These are phyloP conservation scores for Papilio demoleus DNA, from an alignment of 2,888 invertebrate species.

Conservation along the genomic window DNA sequence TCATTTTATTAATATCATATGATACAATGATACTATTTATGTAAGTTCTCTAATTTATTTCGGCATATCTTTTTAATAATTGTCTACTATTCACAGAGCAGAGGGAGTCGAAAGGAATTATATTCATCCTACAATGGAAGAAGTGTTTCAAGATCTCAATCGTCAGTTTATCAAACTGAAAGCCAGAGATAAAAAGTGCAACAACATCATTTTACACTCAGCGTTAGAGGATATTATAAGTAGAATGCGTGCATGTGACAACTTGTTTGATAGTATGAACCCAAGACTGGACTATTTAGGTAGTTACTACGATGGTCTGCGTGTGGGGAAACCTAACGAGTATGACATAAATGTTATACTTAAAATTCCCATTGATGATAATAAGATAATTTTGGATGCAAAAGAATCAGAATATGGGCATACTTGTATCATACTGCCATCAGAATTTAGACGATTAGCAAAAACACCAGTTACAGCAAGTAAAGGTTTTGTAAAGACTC, in stretches of 20 bases:
- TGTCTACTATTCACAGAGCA: not conserved
- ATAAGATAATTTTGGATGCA: conserved; percentile 57
- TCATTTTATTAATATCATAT: not conserved
- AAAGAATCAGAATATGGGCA: conserved; percentile 52
- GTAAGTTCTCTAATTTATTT: too few relatives aligned
- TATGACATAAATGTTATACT: conserved; percentile 66
- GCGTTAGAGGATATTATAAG: conserved; percentile 57
- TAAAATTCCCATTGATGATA: conserved; percentile 59
- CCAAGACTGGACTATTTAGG: conserved; percentile 65
- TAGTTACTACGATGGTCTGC: conserved; percentile 65
- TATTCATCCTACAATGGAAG: conserved; percentile 52
- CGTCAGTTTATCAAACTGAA: conserved; percentile 57
- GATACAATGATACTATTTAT: not conserved
- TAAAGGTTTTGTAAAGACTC: conserved; percentile 60
- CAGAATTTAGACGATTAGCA: conserved; percentile 63
- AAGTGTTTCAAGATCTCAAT: conserved; percentile 57
- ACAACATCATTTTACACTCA: conserved; percentile 57
- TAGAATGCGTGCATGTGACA: conserved; percentile 56
- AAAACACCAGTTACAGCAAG: conserved; percentile 52
- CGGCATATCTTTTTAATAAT: too few relatives aligned
- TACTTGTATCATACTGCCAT: conserved; percentile 60
- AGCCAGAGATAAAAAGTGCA: conserved; percentile 54
- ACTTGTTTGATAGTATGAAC: conserved; percentile 59
- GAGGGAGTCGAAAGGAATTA: conserved; percentile 35
- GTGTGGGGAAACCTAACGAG: conserved; percentile 65